These are phyloP conservation scores for Falco biarmicus DNA, from an alignment of 2,797 vertebrate species.

Conservation along the genomic window DNA sequence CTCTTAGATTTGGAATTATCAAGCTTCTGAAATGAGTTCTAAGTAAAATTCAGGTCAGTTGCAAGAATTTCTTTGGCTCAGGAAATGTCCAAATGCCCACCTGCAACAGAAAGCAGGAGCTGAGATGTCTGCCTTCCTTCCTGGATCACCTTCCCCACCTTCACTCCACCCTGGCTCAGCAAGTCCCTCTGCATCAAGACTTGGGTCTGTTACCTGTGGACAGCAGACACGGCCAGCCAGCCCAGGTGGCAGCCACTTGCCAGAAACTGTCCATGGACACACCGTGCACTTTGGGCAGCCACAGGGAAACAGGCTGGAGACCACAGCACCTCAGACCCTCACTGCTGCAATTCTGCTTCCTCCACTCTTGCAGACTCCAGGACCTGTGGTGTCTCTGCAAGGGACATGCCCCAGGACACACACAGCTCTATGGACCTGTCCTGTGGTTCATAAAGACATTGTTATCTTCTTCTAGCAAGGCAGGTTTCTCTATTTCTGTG, in stretches of 20 bases:
- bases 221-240: rapidly evolving
- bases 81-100: not conserved
- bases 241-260: not conserved
- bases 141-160: not conserved
- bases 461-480: not conserved
- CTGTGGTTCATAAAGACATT: not conserved
- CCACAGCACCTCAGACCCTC: not conserved
- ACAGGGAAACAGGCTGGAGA: not conserved
- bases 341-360: not conserved
- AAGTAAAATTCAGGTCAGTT: not conserved
- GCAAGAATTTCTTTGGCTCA: not conserved
- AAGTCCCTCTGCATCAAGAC: not conserved
- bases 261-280: not conserved
- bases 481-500: not conserved
- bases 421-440: not conserved
- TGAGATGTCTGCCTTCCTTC: not conserved
- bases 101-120: not conserved
- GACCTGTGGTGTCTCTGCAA: not conserved
- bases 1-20: not conserved
- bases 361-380: not conserved
- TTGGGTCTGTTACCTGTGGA: not conserved
- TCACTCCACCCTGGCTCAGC: not conserved
- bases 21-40: too few relatives aligned
- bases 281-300: not conserved
- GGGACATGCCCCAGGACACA: not conserved